Conservation (phyloP, 2,113 vertebrate genomes). For the Macquaria australasica region DNA sequence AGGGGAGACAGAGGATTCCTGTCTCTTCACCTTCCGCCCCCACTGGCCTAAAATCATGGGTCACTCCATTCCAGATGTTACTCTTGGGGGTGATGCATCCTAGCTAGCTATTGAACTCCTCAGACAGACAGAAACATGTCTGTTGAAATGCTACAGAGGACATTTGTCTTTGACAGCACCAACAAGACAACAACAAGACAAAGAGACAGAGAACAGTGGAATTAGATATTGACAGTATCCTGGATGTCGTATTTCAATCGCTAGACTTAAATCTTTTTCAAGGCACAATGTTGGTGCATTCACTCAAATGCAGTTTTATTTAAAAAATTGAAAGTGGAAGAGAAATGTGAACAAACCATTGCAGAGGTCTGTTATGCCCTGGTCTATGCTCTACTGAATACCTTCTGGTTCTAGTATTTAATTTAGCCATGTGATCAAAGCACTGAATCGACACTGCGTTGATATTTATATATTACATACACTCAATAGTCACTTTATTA, state of each 20-base stretch:
- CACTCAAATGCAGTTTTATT: neutral
- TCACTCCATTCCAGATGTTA: constrained; percentile 83
- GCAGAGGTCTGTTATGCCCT: neutral
- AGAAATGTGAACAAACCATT: neutral
- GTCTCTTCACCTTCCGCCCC: constrained; percentile 57
- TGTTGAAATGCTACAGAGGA: constrained; percentile 57
- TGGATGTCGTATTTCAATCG: neutral
- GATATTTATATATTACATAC: neutral
- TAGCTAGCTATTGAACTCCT: constrained; percentile 31
- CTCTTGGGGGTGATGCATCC: constrained; percentile 36
- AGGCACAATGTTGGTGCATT: neutral
- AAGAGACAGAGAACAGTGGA: constrained; percentile 12
- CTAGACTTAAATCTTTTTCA: neutral
- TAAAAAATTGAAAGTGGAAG: neutral
- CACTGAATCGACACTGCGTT: neutral
- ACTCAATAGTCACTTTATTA: neutral
- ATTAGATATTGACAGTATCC: neutral
- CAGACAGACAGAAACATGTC: constrained; percentile 43
- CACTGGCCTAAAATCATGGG: constrained; percentile 62
- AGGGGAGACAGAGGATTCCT: constrained; percentile 28
- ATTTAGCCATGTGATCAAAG: neutral
- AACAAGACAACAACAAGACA: constrained; percentile 19
- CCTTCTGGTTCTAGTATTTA: neutral
- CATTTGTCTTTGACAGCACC: constrained; percentile 51
- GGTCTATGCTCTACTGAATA: neutral